These are phyloP conservation scores for Percina caprodes DNA, from an alignment of 2,113 vertebrate species.

Conservation along the genomic window DNA sequence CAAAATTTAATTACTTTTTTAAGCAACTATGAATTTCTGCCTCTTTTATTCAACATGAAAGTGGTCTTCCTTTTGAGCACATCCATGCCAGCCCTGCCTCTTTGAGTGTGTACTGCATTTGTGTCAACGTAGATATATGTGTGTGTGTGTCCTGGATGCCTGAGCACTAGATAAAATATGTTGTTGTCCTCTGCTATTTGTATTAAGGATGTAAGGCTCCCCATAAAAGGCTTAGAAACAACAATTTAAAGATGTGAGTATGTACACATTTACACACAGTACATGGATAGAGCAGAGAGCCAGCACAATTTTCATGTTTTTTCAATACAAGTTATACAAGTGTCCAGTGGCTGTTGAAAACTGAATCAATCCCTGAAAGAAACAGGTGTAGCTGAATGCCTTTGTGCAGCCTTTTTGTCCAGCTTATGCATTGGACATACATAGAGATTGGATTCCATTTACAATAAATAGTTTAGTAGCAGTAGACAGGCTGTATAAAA, in stretches of 20 bases:
- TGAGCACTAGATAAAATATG: conserved; percentile 56
- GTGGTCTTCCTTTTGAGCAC: conserved; percentile 10
- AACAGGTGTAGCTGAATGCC: conserved; percentile 47
- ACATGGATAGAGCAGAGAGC: conserved; percentile 21
- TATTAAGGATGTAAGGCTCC: conserved; percentile 46
- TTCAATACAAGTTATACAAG: conserved; percentile 14
- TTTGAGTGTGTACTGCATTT: conserved; percentile 20
- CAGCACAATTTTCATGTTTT: conserved; percentile 18
- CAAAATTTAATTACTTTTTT: conserved; percentile 20
- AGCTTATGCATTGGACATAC: neutral
- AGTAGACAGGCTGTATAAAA: neutral
- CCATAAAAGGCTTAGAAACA: conserved; percentile 40
- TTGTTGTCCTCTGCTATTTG: conserved; percentile 62
- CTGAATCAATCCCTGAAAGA: conserved; percentile 53
- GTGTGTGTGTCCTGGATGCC: conserved; percentile 27
- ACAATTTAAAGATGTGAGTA: conserved; percentile 48
- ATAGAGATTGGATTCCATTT: neutral
- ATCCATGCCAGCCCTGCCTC: conserved; percentile 14
- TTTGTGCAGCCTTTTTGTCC: conserved; percentile 27
- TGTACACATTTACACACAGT: conserved; percentile 39
- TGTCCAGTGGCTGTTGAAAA: conserved; percentile 44
- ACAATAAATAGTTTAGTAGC: neutral
- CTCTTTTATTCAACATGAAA: conserved; percentile 31
- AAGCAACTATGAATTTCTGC: conserved; percentile 35
- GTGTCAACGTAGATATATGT: neutral